phyloP scores from a whole-genome alignment of 2,113 vertebrate species.

The Nothocercus nigrocapillus region DNA sequence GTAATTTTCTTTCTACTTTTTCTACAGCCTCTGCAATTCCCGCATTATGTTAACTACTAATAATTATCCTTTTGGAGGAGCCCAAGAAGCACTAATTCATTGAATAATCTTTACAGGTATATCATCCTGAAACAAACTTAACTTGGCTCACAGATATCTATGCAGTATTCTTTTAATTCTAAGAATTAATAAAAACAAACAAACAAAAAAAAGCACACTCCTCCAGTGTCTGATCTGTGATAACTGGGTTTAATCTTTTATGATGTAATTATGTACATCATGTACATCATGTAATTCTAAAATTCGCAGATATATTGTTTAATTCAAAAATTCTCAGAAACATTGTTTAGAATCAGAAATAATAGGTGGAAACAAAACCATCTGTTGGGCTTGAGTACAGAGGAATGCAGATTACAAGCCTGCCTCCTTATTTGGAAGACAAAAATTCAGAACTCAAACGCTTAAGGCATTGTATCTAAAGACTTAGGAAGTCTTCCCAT shows the following conservation, averaged over 20 bases:
- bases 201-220: too few relatives aligned
- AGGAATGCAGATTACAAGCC: neutral
- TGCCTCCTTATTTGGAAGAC: neutral
- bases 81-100: neutral
- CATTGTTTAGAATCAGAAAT: neutral
- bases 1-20: neutral
- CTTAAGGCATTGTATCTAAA: neutral
- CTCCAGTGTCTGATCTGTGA: neutral
- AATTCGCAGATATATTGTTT: neutral
- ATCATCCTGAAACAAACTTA: neutral
- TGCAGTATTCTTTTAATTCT: neutral
- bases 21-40: neutral
- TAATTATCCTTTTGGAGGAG: neutral
- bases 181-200: neutral
- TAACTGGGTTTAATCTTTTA: neutral
- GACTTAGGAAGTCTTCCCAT: neutral
- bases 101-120: neutral
- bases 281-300: neutral
- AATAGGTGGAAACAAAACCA: neutral
- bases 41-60: neutral
- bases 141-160: neutral
- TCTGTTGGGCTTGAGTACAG: neutral
- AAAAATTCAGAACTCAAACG: neutral
- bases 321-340: neutral
- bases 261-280: neutral